phyloP scores from a whole-genome alignment of 2,888 invertebrate genomes.

The Cabera pusaria region DNA sequence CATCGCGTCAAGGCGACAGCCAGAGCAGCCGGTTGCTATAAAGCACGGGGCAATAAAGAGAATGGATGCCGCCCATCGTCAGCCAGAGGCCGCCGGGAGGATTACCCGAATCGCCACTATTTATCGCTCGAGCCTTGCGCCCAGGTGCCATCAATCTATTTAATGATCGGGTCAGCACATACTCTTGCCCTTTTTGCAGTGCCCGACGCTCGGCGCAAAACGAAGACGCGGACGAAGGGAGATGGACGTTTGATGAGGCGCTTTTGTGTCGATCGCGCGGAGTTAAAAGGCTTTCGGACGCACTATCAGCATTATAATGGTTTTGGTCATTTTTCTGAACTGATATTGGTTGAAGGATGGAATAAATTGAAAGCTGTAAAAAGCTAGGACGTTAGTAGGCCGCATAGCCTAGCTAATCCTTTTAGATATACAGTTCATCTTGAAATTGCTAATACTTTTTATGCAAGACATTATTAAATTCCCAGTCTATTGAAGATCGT shows the following conservation, averaged over 20 bases:
- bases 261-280: conserved; percentile 73
- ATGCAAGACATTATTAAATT: no score
- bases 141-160: conserved; percentile 84
- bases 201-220: conserved; percentile 61
- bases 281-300: conserved; percentile 72
- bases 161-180: conserved; percentile 83
- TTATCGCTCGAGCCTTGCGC: conserved; percentile 81
- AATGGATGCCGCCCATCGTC: conserved; percentile 81
- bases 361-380: not conserved
- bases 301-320: conserved; percentile 49
- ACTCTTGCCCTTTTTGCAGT: conserved; percentile 75
- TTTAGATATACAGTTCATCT: no score
- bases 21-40: conserved; percentile 58
- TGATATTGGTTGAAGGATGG: conserved; percentile 18
- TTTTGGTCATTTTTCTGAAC: conserved; percentile 22
- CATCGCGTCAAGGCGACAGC: conserved; percentile 66
- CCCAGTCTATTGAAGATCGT: no score
- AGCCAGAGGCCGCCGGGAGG: conserved; percentile 72
- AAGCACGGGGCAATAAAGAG: conserved; percentile 83
- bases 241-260: conserved; percentile 83
- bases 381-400: no score
- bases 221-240: conserved; percentile 62
- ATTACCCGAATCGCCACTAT: conserved; percentile 83
- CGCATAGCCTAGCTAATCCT: no score
- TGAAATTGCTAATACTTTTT: no score